Conservation (phyloP, 1,140 invertebrate species). For the Saxidomus purpurata region DNA sequence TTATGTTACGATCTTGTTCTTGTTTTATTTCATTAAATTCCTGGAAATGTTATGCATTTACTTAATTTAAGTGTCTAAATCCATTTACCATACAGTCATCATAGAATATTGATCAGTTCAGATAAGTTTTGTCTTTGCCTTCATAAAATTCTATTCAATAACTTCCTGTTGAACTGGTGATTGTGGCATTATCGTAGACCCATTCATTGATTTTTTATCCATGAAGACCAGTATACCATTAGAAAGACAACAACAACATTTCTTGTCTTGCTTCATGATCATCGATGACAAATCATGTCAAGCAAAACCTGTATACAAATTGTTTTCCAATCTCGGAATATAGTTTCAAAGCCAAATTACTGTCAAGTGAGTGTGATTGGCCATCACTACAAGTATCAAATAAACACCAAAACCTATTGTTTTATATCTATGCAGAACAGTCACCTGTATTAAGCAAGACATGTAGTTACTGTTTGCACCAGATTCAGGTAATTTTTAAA, state of each 20-base stretch:
- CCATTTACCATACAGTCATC: conserved; percentile 1
- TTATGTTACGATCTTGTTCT: neutral
- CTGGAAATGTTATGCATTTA: conserved; percentile 1
- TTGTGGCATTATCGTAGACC: conserved; percentile 24
- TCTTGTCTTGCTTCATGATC: neutral
- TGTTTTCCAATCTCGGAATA: too few species aligned
- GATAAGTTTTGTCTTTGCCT: conserved; percentile 33
- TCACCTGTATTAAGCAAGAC: too few species aligned
- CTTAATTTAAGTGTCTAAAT: neutral
- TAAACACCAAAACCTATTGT: too few species aligned
- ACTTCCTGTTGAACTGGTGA: conserved; percentile 25
- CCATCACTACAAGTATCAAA: too few species aligned
- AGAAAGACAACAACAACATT: neutral
- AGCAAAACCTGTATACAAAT: neutral
- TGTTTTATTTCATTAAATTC: conserved; percentile 5
- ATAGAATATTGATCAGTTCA: conserved; percentile 12
- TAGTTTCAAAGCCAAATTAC: too few species aligned
- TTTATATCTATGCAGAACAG: too few species aligned
- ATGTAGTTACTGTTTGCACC: too few species aligned
- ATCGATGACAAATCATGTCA: neutral
- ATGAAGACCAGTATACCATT: neutral
- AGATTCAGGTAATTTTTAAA: too few species aligned
- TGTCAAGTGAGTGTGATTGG: too few species aligned
- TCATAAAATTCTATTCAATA: conserved; percentile 48
- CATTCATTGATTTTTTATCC: conserved; percentile 31